Evolutionary conservation across 1,140 invertebrate species (phyloP), one percentile per base, ranked within the genome.

Genomic region (Scaptomyza pallida): DNA sequence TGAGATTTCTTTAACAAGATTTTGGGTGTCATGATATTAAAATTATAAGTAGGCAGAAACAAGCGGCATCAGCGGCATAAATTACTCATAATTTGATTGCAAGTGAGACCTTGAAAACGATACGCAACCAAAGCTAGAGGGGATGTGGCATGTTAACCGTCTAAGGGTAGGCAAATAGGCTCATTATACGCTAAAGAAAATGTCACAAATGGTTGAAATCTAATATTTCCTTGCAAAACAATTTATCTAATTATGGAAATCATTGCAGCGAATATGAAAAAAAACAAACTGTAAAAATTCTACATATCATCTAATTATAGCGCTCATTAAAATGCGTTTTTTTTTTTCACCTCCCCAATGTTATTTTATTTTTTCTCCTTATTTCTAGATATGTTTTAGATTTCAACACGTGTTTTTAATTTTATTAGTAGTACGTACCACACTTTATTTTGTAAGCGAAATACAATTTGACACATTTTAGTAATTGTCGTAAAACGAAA

Each of bases 1-100:
- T 85, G 81, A 85, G 80, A 85, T 85, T 85, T 86, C 80, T 86
- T 86, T 80, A 86, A 81, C 81, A 81, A 85, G 80, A 85, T 85
- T 85, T 86, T 57, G 81, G 76, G 70, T 86, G 81, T 86, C 81
- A 77, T 83, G 70, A 76, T 88, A 82, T 88, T 78, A 67, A 80
- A 85, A 81, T 86, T 73, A 80, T 86, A 69, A 68, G 45, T 50
- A 48, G 72, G 69, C 54, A 35, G 37, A 47, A 69, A 54, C 40
- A 47, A 33, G 23, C 45, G 44, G 23, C 45, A 44, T 23, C 71
- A 75, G 61, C 77, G 71, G 64, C 82, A 86, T 75, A 75, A 85
- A 86, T 86, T 86, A 89, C 51, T 70, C 67, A 70, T 86, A 86
- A 86, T 86, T 88, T 88, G 78, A 82, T 81, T 82, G 78, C 55